These are phyloP conservation scores for Bombus sylvicola DNA, from an alignment of 1,140 invertebrate genomes.

Conservation along the genomic window DNA sequence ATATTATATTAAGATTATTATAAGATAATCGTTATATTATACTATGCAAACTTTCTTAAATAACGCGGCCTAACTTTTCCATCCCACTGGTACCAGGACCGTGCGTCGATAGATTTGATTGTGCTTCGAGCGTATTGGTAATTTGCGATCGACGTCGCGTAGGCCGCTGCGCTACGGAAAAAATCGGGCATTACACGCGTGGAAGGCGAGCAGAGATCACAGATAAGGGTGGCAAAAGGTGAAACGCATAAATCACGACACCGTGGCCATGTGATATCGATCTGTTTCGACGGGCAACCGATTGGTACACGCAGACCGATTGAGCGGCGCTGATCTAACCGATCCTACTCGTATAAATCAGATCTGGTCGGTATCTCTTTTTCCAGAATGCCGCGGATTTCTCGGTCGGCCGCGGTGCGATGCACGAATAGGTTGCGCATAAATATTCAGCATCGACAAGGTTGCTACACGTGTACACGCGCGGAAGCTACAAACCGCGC, in stretches of 20 bases:
- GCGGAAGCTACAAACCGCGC: background rate
- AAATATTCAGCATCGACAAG: slow-evolving; percentile 77
- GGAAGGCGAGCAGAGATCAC: slow-evolving; percentile 43
- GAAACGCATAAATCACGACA: slow-evolving; percentile 65
- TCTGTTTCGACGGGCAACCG: slow-evolving; percentile 46
- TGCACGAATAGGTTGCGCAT: slow-evolving; percentile 68
- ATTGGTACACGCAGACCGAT: slow-evolving; percentile 54
- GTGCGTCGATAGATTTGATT: background rate
- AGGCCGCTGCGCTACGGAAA: background rate
- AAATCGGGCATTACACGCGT: slow-evolving; percentile 42
- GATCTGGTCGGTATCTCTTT: slow-evolving; percentile 61
- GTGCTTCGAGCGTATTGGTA: background rate
- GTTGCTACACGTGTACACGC: slow-evolving; percentile 66
- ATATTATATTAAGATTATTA: no score
- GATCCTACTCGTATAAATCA: slow-evolving; percentile 70
- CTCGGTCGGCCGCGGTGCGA: slow-evolving; percentile 53
- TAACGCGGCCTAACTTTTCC: no score
- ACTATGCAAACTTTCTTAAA: no score
- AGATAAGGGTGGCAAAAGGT: slow-evolving; percentile 52
- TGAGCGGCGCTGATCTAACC: slow-evolving; percentile 64
- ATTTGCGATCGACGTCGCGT: slow-evolving; percentile 27
- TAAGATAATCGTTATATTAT: no score
- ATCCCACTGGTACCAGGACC: background rate
- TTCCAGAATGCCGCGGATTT: slow-evolving; percentile 74
- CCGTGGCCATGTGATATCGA: slow-evolving; percentile 48